Base-by-base conservation (phyloP, 2,888 invertebrate species). In the Pseudoips prasinana region DNA sequence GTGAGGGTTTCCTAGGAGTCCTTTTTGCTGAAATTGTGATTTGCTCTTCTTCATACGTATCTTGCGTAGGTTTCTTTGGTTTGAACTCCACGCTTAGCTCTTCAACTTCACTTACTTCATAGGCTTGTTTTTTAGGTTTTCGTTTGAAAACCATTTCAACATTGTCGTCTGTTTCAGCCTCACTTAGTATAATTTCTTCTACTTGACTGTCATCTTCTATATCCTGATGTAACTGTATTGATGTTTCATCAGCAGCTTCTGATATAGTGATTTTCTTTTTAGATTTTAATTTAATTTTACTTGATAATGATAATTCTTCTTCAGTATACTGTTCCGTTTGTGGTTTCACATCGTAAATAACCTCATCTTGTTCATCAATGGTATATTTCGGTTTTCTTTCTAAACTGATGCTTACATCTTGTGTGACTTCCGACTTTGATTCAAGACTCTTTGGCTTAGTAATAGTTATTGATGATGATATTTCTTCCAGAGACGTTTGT, bases 291-390 rank as follows among this genome's bases (percentile, higher is more conserved):
- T 91, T 92, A 10, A 94, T 92, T 75, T 92, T 93, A 46, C 93
- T 93, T 0, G 92, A 92, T 80, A 93, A 90, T 7, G 92, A 92
- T 42, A 94, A 85, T 64, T 94, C 93, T 85, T 94, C 94, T 69
- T 92, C 91, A 27, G 92, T 91, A 58, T 92, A 93, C 33, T 78
- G 76, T 18, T 84, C 81, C 11, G 57, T 57, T 51, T 71, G 70
- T 8, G 80, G 67, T 57, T 82, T 89, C 0, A 89, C 57, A 36
- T 89, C 86, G 59, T 79, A 89, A 39, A 58, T 72, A 17, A 90
- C 79, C 72, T 85, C 89, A 91, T 93, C 94, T 90, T 93, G 92
- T 46, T 92, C 91, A 65, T 92, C 92, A 24, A 93, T 89, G 29
- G 90, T 90, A 52, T 91, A 91, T 38, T 92, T 90, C 50, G 92